phyloP scores from a whole-genome alignment of 2,797 vertebrate genomes.

The Rhincodon typus region DNA sequence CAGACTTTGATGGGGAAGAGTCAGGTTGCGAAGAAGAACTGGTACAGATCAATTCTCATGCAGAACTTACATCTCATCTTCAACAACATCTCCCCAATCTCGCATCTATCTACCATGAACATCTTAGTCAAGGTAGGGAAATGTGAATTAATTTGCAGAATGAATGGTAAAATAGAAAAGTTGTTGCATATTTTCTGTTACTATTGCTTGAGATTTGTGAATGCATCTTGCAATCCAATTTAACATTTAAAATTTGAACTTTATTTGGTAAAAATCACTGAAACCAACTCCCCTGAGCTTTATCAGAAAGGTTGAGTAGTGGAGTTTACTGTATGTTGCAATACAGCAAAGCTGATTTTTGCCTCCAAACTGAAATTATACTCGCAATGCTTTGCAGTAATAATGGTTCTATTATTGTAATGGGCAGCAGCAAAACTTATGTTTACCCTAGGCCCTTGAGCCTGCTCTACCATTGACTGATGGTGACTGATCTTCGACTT shows the following conservation, averaged over 20 bases:
- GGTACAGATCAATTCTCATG: constrained; percentile 95
- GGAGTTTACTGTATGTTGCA: not conserved
- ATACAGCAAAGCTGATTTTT: not conserved
- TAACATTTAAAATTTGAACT: not conserved
- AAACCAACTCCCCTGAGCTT: not conserved
- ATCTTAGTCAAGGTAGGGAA: constrained; percentile 84
- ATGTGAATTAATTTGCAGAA: not conserved
- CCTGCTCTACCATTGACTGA: too few relatives aligned
- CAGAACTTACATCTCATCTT: constrained; percentile 91
- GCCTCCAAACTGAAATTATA: not conserved
- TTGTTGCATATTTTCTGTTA: not conserved
- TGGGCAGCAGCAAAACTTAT: not conserved
- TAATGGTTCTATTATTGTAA: too few relatives aligned
- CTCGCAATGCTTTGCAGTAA: not conserved
- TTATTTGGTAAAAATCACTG: not conserved
- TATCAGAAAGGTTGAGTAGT: not conserved
- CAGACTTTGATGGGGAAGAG: constrained; percentile 95
- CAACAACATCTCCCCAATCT: constrained; percentile 96
- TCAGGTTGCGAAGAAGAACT: constrained; percentile 97
- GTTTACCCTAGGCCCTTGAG: not conserved
- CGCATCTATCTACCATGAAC: constrained; percentile 96
- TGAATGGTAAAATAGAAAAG: not conserved
- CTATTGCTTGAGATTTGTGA: constrained; percentile 14
- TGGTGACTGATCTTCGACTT: too few relatives aligned
- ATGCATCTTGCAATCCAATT: not conserved